Conservation (phyloP, 2,113 vertebrate species). For the Acanthisitta chloris region DNA sequence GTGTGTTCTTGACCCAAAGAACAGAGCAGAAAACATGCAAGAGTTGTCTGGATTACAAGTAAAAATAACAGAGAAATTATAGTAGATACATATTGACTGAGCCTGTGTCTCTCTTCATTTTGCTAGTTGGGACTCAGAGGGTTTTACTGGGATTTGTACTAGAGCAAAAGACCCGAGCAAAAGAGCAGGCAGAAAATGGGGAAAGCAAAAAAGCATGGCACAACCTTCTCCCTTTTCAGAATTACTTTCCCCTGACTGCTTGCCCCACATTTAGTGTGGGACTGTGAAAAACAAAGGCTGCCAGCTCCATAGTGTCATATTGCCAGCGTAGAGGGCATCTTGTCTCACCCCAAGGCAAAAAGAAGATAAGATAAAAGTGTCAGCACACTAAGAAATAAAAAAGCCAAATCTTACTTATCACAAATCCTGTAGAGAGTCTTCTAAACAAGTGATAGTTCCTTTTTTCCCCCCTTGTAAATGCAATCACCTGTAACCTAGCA, state of each 20-base stretch:
- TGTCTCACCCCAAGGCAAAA: not conserved
- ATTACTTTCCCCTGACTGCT: not conserved
- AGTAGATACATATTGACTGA: not conserved
- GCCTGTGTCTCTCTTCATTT: not conserved
- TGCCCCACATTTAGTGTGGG: not conserved
- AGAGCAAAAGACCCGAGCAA: not conserved
- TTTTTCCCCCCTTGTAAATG: not conserved
- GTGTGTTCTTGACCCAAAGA: slow-evolving; percentile 12
- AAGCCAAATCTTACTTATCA: not conserved
- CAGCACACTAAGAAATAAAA: not conserved
- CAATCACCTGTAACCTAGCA: not conserved
- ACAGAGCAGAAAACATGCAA: not conserved
- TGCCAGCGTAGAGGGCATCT: not conserved
- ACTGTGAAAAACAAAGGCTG: not conserved
- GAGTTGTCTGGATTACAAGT: not conserved
- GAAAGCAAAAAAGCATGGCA: not conserved
- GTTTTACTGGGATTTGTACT: not conserved
- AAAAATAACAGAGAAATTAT: not conserved
- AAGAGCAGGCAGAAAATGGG: not conserved
- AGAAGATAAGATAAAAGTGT: not conserved
- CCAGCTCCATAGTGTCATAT: not conserved
- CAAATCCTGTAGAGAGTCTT: not conserved
- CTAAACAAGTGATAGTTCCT: not conserved
- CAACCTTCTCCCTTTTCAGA: not conserved
- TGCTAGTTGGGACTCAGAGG: not conserved